phyloP scores from a whole-genome alignment of 2,797 vertebrate genomes.

The Carduelis carduelis region DNA sequence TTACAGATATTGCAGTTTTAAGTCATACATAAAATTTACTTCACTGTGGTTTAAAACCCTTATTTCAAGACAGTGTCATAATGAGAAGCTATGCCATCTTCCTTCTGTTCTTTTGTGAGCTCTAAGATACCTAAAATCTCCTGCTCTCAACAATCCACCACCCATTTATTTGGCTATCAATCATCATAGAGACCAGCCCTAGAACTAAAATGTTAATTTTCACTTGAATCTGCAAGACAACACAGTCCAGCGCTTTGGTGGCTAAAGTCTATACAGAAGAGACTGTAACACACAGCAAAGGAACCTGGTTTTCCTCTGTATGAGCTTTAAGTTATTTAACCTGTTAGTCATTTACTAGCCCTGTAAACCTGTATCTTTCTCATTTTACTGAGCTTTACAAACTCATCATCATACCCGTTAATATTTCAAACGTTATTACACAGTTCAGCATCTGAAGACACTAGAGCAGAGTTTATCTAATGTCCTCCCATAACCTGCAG shows the following conservation, averaged over 20 bases:
- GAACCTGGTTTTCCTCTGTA: not conserved
- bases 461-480: not conserved
- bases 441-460: not conserved
- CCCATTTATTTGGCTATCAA: not conserved
- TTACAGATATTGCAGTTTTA: not conserved
- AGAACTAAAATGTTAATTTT: not conserved
- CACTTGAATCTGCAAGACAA: not conserved
- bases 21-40: not conserved
- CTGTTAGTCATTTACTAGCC: not conserved
- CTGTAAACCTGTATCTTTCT: too few species aligned
- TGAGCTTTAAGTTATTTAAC: fast-evolving
- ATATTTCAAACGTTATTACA: not conserved
- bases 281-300: not conserved
- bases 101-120: not conserved
- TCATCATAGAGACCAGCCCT: fast-evolving
- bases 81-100: not conserved
- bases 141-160: not conserved
- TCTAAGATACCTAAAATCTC: not conserved
- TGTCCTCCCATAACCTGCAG: not conserved
- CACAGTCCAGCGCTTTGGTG: not conserved
- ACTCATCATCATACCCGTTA: fast-evolving
- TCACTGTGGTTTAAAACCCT: not conserved
- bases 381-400: not conserved
- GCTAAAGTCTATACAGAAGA: not conserved
- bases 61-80: not conserved